Base-by-base conservation (phyloP, 1,140 invertebrate genomes). In the Cydia pomonella region DNA sequence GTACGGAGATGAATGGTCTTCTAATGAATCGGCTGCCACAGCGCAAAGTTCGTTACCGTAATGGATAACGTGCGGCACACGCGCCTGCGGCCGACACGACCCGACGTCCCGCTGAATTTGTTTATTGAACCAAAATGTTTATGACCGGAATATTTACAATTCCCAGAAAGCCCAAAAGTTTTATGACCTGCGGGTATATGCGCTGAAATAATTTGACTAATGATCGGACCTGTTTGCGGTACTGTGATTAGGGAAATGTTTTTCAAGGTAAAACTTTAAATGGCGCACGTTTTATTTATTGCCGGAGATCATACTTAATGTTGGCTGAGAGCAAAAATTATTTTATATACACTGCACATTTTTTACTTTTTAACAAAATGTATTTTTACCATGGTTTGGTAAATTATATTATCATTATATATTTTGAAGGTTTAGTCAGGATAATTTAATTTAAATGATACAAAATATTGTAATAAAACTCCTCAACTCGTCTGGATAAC, bases 21-120 rank as follows among this genome's bases (percentile, higher is more conserved):
- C 77, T 76, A 79, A 79, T 79, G 77, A 79, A 79, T 76, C 77
- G 75, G 73, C 73, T 64, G 69, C 64, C 72, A 47, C 62, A 59
- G 74, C 73, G 75, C 73, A 79, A 76, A 76, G 75, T 79, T 79
- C 77, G 77, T 76, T 79, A 78, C 72, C 77, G 64, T 79, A 79
- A 76, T 79, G 75, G 74, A 77, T 75, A 75, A 73, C 73, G 74
- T 33, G 50, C 13, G 72, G 71, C 69, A 72, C 75, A 27, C 72
- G 53, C 72, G 29, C 53, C 73, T 59, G 53, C 71, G 71, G 50
- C 27, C 50, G 3, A 29, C 63, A n/a, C 63, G 29, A 33, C 27
- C 13, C 63, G 25, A 29, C 25, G 25, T 66, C 25, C 63, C 27
- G 63, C 63, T 29, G 27, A 66, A 66, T 66, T 66, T 66, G 63